Conservation (phyloP, 2,888 invertebrate genomes). For the Drepanosiphum platanoidis region DNA sequence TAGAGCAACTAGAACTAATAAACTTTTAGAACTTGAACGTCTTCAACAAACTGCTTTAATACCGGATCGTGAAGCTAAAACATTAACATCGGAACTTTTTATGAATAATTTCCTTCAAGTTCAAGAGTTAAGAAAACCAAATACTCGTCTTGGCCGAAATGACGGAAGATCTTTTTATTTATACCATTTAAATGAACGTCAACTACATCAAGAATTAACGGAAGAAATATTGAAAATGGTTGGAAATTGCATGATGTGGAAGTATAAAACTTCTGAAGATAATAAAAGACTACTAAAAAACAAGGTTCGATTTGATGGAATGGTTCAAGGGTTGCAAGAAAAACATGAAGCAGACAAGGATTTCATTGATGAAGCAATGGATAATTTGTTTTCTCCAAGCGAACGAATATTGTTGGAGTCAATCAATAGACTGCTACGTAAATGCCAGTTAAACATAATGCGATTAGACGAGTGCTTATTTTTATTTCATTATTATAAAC, state of each 20-base stretch:
- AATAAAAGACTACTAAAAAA: conserved; percentile 54
- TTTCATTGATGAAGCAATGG: conserved; percentile 59
- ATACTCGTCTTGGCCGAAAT: conserved; percentile 74
- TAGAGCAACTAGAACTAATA: conserved; percentile 80
- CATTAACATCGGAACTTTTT: conserved; percentile 83
- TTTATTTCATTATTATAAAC: conserved; percentile 50
- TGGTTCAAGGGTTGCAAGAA: conserved; percentile 58
- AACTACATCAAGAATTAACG: conserved; percentile 57
- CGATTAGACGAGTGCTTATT: conserved; percentile 56
- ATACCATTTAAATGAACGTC: conserved; percentile 76
- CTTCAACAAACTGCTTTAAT: conserved; percentile 94
- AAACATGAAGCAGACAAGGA: conserved; percentile 54
- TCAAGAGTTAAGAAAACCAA: conserved; percentile 79
- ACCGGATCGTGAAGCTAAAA: conserved; percentile 91
- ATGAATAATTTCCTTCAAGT: conserved; percentile 79
- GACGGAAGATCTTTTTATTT: conserved; percentile 84
- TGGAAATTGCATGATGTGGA: conserved; percentile 59
- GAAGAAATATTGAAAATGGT: conserved; percentile 59
- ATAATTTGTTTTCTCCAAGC: conserved; percentile 58
- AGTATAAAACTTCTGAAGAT: conserved; percentile 57
- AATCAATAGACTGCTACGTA: conserved; percentile 51
- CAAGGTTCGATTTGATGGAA: conserved; percentile 58
- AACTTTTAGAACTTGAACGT: conserved; percentile 89
- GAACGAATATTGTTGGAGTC: conserved; percentile 55
- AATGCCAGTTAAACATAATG: conserved; percentile 56